These are phyloP conservation scores for Rhogogaster chlorosoma DNA, from an alignment of 2,888 invertebrate genomes.

Conservation along the genomic window DNA sequence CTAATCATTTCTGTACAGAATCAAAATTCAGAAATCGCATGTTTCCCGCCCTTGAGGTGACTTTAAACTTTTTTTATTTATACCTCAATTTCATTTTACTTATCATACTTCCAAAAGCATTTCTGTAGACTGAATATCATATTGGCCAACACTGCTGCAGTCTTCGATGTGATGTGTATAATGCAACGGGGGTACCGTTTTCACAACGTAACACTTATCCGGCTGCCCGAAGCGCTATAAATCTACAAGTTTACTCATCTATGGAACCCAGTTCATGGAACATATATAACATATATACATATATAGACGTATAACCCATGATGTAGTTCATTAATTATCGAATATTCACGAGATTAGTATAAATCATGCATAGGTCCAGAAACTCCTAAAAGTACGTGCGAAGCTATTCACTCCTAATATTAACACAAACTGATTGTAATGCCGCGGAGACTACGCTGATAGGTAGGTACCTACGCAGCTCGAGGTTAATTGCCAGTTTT, in stretches of 20 bases:
- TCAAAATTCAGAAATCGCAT: neutral
- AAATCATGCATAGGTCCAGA: neutral
- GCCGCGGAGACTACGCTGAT: constrained; percentile 16
- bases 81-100: neutral
- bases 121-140: neutral
- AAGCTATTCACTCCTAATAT: neutral
- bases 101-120: neutral
- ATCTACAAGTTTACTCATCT: neutral
- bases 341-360: neutral
- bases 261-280: neutral
- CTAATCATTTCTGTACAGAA: neutral
- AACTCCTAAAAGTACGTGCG: neutral
- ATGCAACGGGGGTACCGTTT: neutral
- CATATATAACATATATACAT: no score
- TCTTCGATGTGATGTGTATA: neutral
- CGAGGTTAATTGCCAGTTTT: constrained; percentile 33
- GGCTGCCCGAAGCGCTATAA: neutral
- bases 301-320: neutral
- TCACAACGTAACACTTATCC: neutral
- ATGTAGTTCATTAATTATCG: neutral
- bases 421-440: neutral
- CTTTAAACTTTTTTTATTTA: neutral
- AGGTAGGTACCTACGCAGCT: constrained; percentile 16
- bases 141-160: neutral
- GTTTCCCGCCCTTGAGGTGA: neutral